Evolutionary conservation across 2,113 vertebrate genomes (phyloP), one percentile per base, ranked within the genome.

Genomic region (Pachycephala philippinensis): DNA sequence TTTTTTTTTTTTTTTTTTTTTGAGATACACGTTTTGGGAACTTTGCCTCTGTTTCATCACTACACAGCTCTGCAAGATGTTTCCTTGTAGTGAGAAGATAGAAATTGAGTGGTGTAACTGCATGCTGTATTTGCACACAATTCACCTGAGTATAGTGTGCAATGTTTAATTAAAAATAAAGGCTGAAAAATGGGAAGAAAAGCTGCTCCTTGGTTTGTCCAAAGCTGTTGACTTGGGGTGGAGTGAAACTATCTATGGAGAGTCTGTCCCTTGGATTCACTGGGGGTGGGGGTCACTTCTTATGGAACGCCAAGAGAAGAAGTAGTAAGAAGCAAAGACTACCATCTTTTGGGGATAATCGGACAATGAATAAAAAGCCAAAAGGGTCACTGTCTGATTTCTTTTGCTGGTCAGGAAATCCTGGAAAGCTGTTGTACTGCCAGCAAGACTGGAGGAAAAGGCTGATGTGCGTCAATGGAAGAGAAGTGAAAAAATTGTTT

Each of bases 201-300:
- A 69, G 2, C 1, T 0, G 0, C 17, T 7, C 26, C 26, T 64
- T 40, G 7, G 1, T 49, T 78, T 76, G 10, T 53, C 28, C 9
- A 39, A 66, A 61, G 15, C 2, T 64, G 15, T 35, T 1, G 0
- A 4, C 6, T 13, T 59, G 12, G 31, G 3, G 5, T 49, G 19
- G 28, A 70, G 2, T 30, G 23, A 89, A 89, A 39, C 42, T n/a
- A 3, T 21, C 17, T 40, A 7, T 35, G 23, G 3, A 33, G 6
- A 68, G 7, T 47, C 42, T 39, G 17, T 70, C 27, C 23, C 8
- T 39, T 79, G 37, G 26, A 37, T 15, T 75, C 30, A 47, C 15
- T 24, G 27, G 7, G 5, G 3, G 0, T 56, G 11, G 10, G 16
- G 6, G 9, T 68, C 60, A 65, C 15, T 42, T 70, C 50, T 56